A percentile compares a stretch with the other conserved stretches of the same genome.
Conservation (phyloP, 2,888 invertebrate genomes). For the Brenthis ino region DNA sequence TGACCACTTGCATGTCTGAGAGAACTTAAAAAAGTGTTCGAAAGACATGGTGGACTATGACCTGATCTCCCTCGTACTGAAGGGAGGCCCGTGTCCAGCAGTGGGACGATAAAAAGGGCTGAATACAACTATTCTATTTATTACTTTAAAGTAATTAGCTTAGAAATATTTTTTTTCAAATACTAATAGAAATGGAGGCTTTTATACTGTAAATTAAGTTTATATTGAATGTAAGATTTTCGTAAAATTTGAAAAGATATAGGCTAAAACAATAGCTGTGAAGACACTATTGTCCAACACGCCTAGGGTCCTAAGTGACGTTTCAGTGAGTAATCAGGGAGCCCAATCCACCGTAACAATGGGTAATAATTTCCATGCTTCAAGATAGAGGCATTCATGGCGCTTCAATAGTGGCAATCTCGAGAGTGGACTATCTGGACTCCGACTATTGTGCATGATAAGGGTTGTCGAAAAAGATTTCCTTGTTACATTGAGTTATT, state of each 20-base stretch:
- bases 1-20: no score
- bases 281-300: constrained; percentile 32
- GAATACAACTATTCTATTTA: no score
- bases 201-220: background rate
- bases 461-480: constrained; percentile 23
- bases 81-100: no score
- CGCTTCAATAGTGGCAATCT: constrained; percentile 58
- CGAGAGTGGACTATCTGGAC: constrained; percentile 46
- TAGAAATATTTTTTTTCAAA: no score
- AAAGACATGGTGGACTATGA: no score
- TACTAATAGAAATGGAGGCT: no score
- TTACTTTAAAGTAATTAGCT: no score
- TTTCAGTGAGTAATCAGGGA: constrained; percentile 33
- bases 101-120: no score
- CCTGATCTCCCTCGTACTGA: no score
- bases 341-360: constrained; percentile 39
- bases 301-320: constrained; percentile 25
- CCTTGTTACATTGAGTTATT: background rate
- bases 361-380: constrained; percentile 42
- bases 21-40: no score
- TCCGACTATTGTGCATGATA: constrained; percentile 30
- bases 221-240: constrained; percentile 5
- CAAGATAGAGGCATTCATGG: constrained; percentile 44
- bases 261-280: constrained; percentile 22
- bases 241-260: constrained; percentile 16